Percentiles rank a stretch among this genome's conserved stretches.
phyloP scores from a whole-genome alignment of 2,797 vertebrate genomes.

The Xyrichtys novacula region DNA sequence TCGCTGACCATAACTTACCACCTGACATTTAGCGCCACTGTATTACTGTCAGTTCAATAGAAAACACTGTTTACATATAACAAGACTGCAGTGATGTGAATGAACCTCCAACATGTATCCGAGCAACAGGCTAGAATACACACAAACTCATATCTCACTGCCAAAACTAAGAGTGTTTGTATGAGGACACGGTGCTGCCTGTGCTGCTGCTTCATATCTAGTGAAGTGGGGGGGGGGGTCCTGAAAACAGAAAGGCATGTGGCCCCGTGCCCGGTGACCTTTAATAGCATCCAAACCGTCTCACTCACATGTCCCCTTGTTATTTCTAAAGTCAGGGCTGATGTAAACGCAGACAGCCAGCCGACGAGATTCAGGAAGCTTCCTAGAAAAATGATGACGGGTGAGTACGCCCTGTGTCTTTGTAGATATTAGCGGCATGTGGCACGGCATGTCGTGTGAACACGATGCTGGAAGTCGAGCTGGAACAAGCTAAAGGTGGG shows the following conservation, averaged over 20 bases:
- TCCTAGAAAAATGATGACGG: conserved; percentile 45
- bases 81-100: conserved; percentile 10
- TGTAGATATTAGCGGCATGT: conserved; percentile 18
- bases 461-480: conserved; percentile 5
- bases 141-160: conserved; percentile 25
- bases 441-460: neutral
- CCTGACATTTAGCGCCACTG: conserved; percentile 4
- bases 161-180: conserved; percentile 66
- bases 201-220: conserved; percentile 32
- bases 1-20: neutral
- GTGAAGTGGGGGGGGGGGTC: conserved; percentile 24
- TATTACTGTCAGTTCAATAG: conserved; percentile 17
- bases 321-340: conserved; percentile 50
- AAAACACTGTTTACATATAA: conserved; percentile 60
- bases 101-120: conserved; percentile 29
- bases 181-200: conserved; percentile 47
- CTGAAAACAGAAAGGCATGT: conserved; percentile 81
- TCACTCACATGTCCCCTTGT: conserved; percentile 54
- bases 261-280: conserved; percentile 61
- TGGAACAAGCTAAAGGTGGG: conserved; percentile 16
- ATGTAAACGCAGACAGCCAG: conserved; percentile 25
- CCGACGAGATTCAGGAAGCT: conserved; percentile 29
- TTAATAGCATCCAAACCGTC: conserved; percentile 63
- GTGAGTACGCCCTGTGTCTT: conserved; percentile 4
- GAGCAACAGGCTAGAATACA: conserved; percentile 53